phyloP scores from a whole-genome alignment of 2,888 invertebrate species.

The Machimus atricapillus region DNA sequence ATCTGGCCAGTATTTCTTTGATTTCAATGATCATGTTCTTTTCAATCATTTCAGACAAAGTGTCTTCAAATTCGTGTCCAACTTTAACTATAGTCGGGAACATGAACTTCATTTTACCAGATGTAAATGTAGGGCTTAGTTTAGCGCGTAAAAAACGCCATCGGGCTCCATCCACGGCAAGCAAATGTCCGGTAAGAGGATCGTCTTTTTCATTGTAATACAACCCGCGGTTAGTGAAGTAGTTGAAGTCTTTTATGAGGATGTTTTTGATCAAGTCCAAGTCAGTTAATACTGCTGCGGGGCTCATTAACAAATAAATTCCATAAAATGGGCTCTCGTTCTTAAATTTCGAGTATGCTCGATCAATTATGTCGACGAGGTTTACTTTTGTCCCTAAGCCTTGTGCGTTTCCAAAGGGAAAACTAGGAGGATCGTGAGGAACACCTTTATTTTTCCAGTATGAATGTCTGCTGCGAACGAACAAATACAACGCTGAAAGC shows the following conservation, averaged over 20 bases:
- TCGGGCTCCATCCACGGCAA: constrained; percentile 53
- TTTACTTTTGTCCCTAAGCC: constrained; percentile 40
- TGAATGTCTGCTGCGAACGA: not conserved
- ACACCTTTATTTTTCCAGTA: constrained; percentile 53
- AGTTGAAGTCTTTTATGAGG: constrained; percentile 53
- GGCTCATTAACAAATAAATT: constrained; percentile 44
- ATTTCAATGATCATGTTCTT: constrained; percentile 55
- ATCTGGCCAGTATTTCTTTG: constrained; percentile 60
- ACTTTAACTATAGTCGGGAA: constrained; percentile 54
- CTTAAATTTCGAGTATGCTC: constrained; percentile 43
- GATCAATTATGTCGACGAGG: constrained; percentile 5
- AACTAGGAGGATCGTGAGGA: constrained; percentile 49
- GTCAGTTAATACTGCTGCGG: constrained; percentile 42
- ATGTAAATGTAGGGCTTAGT: constrained; percentile 60
- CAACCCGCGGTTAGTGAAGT: constrained; percentile 53
- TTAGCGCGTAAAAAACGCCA: constrained; percentile 60
- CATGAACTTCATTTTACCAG: constrained; percentile 61
- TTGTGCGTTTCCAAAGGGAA: constrained; percentile 51
- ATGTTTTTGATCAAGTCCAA: constrained; percentile 52
- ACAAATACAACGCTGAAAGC: not conserved
- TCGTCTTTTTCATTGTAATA: constrained; percentile 52
- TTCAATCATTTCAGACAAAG: not conserved
- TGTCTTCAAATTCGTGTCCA: constrained; percentile 39
- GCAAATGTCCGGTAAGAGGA: constrained; percentile 53
- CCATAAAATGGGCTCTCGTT: constrained; percentile 40